These are phyloP conservation scores for Danio tinwini DNA, from an alignment of 2,797 vertebrate genomes.

Conservation along the genomic window DNA sequence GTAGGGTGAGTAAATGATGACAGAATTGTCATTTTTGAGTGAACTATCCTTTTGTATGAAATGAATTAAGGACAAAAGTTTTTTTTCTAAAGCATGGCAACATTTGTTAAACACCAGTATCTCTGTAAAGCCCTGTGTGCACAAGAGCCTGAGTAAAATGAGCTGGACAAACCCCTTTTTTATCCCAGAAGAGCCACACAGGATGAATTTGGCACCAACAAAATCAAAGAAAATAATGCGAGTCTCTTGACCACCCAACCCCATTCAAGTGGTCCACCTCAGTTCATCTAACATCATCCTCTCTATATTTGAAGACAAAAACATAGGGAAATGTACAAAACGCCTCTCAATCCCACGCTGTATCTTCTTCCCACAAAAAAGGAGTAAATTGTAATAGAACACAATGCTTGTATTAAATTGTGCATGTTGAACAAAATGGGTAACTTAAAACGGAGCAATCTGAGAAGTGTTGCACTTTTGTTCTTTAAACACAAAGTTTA, in stretches of 20 bases:
- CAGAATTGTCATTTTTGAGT: too few species aligned
- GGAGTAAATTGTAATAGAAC: slow-evolving; percentile 37
- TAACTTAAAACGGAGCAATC: slow-evolving; percentile 35
- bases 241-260: slow-evolving; percentile 56
- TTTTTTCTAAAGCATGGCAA: slow-evolving; percentile 1
- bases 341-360: slow-evolving; percentile 8
- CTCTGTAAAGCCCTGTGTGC: slow-evolving; percentile 13
- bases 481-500: slow-evolving; percentile 32
- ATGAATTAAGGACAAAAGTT: not conserved
- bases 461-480: slow-evolving; percentile 18
- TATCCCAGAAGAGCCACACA: slow-evolving; percentile 66
- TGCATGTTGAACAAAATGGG: not conserved
- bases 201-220: slow-evolving; percentile 80
- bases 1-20: too few species aligned
- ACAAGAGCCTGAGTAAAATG: slow-evolving; percentile 42
- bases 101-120: slow-evolving; percentile 18
- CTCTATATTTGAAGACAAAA: not conserved
- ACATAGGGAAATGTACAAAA: slow-evolving; percentile 21
- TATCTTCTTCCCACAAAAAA: slow-evolving; percentile 23
- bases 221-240: slow-evolving; percentile 54
- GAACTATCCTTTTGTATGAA: not conserved
- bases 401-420: slow-evolving; percentile 40
- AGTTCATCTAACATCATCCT: slow-evolving; percentile 25
- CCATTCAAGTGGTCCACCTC: slow-evolving; percentile 59
- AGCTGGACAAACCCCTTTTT: slow-evolving; percentile 16